Evolutionary conservation across 1,140 invertebrate genomes (phyloP).

Genomic region (Chlorops oryzae): DNA sequence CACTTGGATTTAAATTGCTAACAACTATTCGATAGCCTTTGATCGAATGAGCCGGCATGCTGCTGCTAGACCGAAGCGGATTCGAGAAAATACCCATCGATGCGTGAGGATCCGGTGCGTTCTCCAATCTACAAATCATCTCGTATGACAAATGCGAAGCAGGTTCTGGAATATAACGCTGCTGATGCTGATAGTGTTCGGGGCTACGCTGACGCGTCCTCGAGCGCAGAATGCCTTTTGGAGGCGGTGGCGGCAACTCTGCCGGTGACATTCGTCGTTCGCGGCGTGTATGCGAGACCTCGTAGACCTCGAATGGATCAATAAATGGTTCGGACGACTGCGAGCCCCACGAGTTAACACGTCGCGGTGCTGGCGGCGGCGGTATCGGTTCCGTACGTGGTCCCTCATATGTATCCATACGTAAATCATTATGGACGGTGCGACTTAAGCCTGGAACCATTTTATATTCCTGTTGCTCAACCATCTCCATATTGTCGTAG

Average conservation of each 20-base stretch:
- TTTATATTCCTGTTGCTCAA: constrained; percentile 41
- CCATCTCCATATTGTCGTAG: constrained; percentile 42
- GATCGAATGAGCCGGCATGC: constrained; percentile 43
- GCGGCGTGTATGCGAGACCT: constrained; percentile 28
- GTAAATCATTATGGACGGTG: constrained; percentile 18
- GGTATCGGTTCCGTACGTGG: not conserved
- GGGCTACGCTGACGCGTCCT: constrained; percentile 13
- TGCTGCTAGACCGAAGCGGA: constrained; percentile 32
- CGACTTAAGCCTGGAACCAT: constrained; percentile 16
- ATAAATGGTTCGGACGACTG: constrained; percentile 16
- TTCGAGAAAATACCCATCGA: constrained; percentile 51
- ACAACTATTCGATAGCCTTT: constrained; percentile 74
- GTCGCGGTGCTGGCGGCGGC: constrained; percentile 5
- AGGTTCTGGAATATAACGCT: constrained; percentile 26
- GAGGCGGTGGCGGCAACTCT: constrained; percentile 19
- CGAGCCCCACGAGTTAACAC: constrained; percentile 20
- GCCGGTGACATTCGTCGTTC: constrained; percentile 20
- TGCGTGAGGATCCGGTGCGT: constrained; percentile 46
- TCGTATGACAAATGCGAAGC: constrained; percentile 39
- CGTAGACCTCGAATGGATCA: constrained; percentile 43
- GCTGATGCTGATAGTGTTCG: constrained; percentile 19
- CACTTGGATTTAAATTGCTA: constrained; percentile 77
- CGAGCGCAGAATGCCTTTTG: constrained; percentile 18
- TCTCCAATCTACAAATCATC: constrained; percentile 34
- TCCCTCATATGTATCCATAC: not conserved